Conservation (phyloP, 2,113 vertebrate genomes). For the Stegostoma tigrinum region DNA sequence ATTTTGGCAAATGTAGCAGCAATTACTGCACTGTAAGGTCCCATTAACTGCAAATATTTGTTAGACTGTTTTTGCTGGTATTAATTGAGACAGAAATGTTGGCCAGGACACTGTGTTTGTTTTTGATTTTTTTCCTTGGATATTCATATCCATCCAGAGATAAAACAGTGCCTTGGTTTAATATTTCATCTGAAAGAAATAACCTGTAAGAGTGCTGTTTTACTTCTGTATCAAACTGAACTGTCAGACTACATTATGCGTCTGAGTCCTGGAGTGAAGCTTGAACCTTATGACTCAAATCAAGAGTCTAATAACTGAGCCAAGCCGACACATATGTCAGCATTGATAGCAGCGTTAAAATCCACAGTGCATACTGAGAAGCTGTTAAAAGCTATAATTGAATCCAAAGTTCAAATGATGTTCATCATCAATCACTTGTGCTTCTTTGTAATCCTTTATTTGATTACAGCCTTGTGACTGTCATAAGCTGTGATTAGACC, state of each 20-base stretch:
- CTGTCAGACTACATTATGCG: neutral
- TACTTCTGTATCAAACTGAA: neutral
- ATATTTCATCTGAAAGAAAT: neutral
- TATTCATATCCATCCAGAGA: neutral
- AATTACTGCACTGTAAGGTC: neutral
- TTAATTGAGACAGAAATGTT: neutral
- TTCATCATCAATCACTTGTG: neutral
- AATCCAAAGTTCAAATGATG: slow-evolving; percentile 10
- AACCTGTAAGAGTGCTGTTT: neutral
- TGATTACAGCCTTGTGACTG: neutral
- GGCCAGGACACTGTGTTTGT: neutral
- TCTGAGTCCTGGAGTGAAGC: neutral
- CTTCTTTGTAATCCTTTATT: neutral
- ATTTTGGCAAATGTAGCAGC: neutral
- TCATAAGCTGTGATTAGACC: neutral
- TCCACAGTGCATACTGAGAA: neutral
- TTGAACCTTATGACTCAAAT: neutral
- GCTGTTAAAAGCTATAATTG: slow-evolving; percentile 19
- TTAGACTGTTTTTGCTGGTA: neutral
- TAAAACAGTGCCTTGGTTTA: neutral
- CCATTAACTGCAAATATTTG: neutral
- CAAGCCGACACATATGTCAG: neutral
- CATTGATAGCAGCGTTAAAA: slow-evolving; percentile 13
- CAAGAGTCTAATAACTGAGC: neutral
- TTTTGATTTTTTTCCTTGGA: neutral